Conservation (phyloP, 2,113 vertebrate genomes). For the Chrysochloris asiatica region DNA sequence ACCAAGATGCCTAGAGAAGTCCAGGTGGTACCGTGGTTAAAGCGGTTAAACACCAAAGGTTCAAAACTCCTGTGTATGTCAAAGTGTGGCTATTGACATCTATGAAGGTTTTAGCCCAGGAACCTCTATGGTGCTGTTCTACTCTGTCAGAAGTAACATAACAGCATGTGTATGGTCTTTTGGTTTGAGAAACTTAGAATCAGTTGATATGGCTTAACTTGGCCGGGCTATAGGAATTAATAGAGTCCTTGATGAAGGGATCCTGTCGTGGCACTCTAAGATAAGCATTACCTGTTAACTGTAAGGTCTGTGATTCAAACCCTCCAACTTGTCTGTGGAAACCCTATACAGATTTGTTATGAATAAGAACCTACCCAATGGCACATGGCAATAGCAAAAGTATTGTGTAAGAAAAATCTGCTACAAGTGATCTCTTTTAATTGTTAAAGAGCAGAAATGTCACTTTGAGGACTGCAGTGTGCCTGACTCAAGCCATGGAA, state of each 20-base stretch:
- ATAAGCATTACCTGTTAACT: too few relatives aligned
- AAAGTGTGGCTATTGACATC: not conserved
- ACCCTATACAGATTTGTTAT: too few relatives aligned
- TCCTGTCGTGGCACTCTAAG: too few relatives aligned
- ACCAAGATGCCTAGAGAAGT: not conserved
- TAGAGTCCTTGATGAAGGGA: not conserved
- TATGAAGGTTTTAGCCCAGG: not conserved
- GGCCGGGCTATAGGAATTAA: not conserved
- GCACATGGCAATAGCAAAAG: too few relatives aligned
- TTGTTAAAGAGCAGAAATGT: too few relatives aligned
- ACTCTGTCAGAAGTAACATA: not conserved
- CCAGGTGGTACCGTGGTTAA: not conserved
- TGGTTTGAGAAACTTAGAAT: not conserved
- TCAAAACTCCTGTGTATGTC: not conserved
- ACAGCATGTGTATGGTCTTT: not conserved
- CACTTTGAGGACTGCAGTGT: too few relatives aligned
- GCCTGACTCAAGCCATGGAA: too few relatives aligned
- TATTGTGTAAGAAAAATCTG: too few relatives aligned
- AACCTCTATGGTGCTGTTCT: not conserved
- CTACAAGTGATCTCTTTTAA: too few relatives aligned
- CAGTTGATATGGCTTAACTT: not conserved
- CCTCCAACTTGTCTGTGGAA: too few relatives aligned
- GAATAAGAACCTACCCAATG: too few relatives aligned
- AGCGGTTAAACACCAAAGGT: not conserved
- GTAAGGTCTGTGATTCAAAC: too few relatives aligned